Conservation (phyloP, 2,888 invertebrate species). For the Cheilosia scutellata region DNA sequence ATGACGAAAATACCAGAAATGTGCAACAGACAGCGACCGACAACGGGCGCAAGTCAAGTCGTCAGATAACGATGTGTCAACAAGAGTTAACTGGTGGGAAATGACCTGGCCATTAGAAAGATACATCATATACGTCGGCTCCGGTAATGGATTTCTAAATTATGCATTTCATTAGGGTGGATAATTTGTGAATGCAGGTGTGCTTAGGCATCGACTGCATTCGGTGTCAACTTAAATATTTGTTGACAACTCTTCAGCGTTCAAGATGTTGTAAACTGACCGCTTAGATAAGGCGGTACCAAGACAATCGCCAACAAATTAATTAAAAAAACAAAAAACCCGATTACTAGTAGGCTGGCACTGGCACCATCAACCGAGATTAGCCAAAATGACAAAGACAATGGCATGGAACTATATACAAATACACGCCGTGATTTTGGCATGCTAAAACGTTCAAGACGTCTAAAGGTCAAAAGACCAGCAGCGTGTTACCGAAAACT, state of each 20-base stretch:
- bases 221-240: neutral
- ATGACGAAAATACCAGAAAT: neutral
- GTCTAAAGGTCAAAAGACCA: no score
- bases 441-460: no score
- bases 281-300: no score
- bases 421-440: no score
- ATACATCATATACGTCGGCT: neutral
- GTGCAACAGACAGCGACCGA: neutral
- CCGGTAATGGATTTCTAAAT: slow-evolving; percentile 16
- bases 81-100: slow-evolving; percentile 7
- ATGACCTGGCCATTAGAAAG: slow-evolving; percentile 20
- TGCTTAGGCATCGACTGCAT: neutral
- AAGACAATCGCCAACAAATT: no score
- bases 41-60: neutral
- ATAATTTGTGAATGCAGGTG: neutral
- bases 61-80: slow-evolving; percentile 11
- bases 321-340: no score
- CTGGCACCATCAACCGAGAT: no score
- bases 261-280: neutral
- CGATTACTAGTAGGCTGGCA: no score
- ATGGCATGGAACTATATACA: no score
- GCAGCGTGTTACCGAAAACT: no score
- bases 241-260: neutral
- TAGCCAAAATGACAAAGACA: no score
- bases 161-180: slow-evolving; percentile 8